These are phyloP conservation scores for Cryptomyrus ogoouensis DNA, from an alignment of 2,113 vertebrate genomes.

Conservation along the genomic window DNA sequence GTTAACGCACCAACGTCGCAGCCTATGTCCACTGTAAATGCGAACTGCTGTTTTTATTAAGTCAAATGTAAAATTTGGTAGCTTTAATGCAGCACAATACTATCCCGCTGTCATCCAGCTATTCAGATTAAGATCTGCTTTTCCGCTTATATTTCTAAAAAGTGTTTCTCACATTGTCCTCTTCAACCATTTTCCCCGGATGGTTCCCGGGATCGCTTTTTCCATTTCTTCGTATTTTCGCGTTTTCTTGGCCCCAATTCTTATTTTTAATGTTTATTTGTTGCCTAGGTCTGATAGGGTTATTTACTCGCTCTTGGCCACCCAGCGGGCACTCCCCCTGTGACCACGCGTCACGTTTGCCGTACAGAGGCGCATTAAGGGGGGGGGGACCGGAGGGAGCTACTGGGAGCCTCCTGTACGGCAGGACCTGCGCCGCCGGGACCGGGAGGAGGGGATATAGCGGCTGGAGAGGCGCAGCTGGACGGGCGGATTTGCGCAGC, in stretches of 20 bases:
- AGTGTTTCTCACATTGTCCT: background rate
- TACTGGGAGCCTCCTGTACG: constrained; percentile 40
- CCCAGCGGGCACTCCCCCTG: background rate
- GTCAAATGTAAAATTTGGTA: background rate
- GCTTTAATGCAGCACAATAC: background rate
- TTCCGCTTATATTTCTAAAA: background rate
- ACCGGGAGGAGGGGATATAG: constrained; percentile 14
- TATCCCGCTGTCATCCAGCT: background rate
- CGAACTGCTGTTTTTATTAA: background rate
- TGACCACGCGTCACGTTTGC: constrained; percentile 21
- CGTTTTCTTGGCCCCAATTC: background rate
- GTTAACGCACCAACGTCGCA: background rate
- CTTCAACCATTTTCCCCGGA: background rate
- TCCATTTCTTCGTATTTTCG: background rate
- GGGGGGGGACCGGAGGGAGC: constrained; percentile 29
- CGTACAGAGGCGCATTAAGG: constrained; percentile 6
- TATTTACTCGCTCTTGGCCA: constrained; percentile 34
- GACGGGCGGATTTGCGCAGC: constrained; percentile 36
- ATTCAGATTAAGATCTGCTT: background rate
- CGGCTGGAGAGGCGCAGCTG: constrained; percentile 28
- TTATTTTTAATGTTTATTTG: background rate
- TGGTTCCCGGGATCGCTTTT: background rate
- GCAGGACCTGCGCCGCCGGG: constrained; percentile 16
- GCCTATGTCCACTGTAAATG: background rate
- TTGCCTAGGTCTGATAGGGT: constrained; percentile 15